phyloP scores from a whole-genome alignment of 1,140 invertebrate genomes.

The Drosophila repleta region DNA sequence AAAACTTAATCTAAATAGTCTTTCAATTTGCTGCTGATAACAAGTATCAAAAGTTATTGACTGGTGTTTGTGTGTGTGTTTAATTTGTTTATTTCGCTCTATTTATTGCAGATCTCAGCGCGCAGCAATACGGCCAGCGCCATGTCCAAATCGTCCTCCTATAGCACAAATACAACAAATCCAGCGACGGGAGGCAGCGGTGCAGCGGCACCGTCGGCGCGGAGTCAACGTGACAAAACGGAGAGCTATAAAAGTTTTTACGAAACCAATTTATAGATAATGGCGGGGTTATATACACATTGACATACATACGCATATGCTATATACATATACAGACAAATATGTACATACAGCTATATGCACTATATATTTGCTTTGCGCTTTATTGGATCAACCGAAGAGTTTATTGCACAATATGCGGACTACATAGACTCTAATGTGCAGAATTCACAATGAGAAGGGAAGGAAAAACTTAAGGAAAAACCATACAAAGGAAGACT shows the following conservation, averaged over 20 bases:
- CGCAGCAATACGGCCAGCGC: slow-evolving; percentile 47
- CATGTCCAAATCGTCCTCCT: slow-evolving; percentile 37
- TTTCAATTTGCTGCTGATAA: background rate
- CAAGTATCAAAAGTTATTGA: background rate
- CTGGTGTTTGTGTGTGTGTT: background rate
- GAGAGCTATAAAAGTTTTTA: slow-evolving; percentile 81
- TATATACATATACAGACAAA: slow-evolving; percentile 34
- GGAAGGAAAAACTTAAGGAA: slow-evolving; percentile 7
- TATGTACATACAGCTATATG: slow-evolving; percentile 28
- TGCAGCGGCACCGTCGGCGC: slow-evolving; percentile 28
- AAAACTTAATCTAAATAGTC: slow-evolving; percentile 10
- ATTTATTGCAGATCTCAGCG: slow-evolving; percentile 51
- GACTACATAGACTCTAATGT: slow-evolving; percentile 34
- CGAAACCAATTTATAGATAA: slow-evolving; percentile 81
- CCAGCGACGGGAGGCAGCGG: slow-evolving; percentile 22
- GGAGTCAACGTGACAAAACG: slow-evolving; percentile 71
- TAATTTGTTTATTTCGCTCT: slow-evolving; percentile 1
- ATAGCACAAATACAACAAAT: slow-evolving; percentile 7
- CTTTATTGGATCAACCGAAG: slow-evolving; percentile 69
- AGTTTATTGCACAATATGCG: slow-evolving; percentile 53
- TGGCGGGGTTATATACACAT: slow-evolving; percentile 21
- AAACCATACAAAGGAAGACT: slow-evolving; percentile 35
- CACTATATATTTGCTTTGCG: slow-evolving; percentile 47
- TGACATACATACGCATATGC: slow-evolving; percentile 11
- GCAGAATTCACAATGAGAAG: slow-evolving; percentile 17